Conservation (phyloP, 37 sponge, comb jelly and placozoan species). For the Oscarella lobularis region DNA sequence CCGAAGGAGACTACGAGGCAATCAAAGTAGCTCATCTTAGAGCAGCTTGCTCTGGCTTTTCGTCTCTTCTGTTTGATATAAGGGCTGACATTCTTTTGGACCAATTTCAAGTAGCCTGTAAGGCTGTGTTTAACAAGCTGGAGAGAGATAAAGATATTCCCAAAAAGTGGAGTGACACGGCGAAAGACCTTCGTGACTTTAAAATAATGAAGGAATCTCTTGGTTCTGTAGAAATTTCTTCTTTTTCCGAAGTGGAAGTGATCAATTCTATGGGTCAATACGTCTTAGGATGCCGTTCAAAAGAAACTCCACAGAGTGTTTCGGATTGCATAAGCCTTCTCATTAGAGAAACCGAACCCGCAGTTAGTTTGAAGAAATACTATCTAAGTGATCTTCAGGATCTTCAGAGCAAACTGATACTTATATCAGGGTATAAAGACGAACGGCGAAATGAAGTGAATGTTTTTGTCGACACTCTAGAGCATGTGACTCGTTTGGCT, state of each 20-base stretch:
- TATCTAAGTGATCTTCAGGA: neutral
- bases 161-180: constrained; percentile 3
- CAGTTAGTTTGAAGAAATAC: neutral
- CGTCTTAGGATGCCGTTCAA: neutral
- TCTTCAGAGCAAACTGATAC: neutral
- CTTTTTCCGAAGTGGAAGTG: constrained; percentile 17
- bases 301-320: neutral
- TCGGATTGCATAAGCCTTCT: neutral
- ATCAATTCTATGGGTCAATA: constrained; percentile 22
- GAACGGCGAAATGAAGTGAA: neutral
- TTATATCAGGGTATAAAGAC: neutral
- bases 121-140: neutral
- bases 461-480: neutral
- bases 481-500: neutral
- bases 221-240: constrained; percentile 26
- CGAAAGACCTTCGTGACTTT: constrained; percentile 6
- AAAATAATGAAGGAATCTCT: constrained; percentile 17
- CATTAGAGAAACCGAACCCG: too few relatives aligned
- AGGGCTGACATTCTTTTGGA: neutral
- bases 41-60: neutral
- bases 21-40: neutral
- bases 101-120: neutral
- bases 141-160: neutral
- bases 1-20: neutral
- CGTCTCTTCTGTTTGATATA: neutral